A percentile compares a stretch with the other conserved stretches of the same genome.
phyloP scores from a whole-genome alignment of 2,113 vertebrate species.

The Apodemus sylvaticus region DNA sequence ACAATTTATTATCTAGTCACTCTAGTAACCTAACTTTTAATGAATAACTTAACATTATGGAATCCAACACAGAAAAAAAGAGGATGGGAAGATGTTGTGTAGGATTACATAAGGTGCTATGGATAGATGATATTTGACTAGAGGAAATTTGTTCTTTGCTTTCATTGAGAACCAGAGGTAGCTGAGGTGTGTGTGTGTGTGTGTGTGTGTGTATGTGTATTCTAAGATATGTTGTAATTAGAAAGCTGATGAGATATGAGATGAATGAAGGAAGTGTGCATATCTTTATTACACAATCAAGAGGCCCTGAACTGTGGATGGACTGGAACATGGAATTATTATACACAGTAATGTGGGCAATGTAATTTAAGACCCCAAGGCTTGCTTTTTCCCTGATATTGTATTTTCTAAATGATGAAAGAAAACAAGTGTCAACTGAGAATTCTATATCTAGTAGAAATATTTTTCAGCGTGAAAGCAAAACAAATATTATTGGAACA shows the following conservation, averaged over 20 bases:
- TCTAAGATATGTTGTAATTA: background rate
- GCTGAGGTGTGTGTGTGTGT: background rate
- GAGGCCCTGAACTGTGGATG: background rate
- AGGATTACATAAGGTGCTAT: background rate
- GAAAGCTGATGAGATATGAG: background rate
- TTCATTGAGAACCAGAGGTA: background rate
- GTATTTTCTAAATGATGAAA: constrained; percentile 48
- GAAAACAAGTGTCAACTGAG: constrained; percentile 43
- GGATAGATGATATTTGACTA: background rate
- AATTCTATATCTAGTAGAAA: constrained; percentile 57
- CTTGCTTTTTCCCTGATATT: constrained; percentile 39
- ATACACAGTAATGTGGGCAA: constrained; percentile 2
- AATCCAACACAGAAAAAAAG: background rate
- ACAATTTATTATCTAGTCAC: background rate
- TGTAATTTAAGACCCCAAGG: constrained; percentile 26
- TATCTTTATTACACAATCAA: background rate
- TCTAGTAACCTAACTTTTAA: background rate
- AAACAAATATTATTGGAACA: constrained; percentile 51
- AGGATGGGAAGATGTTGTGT: background rate
- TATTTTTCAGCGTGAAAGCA: background rate
- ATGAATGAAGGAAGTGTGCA: background rate
- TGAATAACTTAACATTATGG: background rate
- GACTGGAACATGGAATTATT: background rate
- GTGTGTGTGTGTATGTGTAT: background rate
- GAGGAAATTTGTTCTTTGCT: background rate